These are phyloP conservation scores for Cercocebus atys DNA, from an alignment of 2,113 vertebrate genomes.

Conservation along the genomic window DNA sequence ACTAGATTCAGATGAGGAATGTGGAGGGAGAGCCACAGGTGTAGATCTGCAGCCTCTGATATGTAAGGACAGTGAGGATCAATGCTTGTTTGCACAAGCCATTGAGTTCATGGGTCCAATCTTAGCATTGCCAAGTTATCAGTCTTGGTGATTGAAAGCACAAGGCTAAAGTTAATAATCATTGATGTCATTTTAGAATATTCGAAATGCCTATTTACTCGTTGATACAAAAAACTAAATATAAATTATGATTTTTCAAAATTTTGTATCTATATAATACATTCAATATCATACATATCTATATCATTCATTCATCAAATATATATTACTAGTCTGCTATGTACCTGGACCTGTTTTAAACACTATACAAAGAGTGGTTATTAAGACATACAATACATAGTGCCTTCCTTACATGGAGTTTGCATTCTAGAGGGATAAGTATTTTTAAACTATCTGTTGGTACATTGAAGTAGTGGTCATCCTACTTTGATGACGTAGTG, in stretches of 20 bases:
- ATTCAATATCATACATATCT: neutral
- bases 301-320: neutral
- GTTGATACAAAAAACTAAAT: neutral
- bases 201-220: neutral
- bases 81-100: neutral
- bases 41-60: accelerated
- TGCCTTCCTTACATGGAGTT: neutral
- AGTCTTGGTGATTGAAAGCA: neutral
- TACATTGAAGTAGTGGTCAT: neutral
- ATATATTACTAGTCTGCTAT: neutral
- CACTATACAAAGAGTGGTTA: too few relatives aligned
- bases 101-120: too few relatives aligned
- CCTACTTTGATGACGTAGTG: neutral
- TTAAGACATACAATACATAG: too few relatives aligned
- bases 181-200: too few relatives aligned
- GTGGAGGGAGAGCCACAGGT: neutral
- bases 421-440: neutral
- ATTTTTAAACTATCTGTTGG: neutral
- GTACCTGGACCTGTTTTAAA: neutral
- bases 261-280: neutral
- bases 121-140: too few relatives aligned
- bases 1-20: neutral
- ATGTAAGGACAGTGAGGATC: accelerated
- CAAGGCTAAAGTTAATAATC: neutral
- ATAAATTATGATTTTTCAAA: neutral